Base-by-base conservation (phyloP, 2,888 invertebrate species). In the Andrena minutula region DNA sequence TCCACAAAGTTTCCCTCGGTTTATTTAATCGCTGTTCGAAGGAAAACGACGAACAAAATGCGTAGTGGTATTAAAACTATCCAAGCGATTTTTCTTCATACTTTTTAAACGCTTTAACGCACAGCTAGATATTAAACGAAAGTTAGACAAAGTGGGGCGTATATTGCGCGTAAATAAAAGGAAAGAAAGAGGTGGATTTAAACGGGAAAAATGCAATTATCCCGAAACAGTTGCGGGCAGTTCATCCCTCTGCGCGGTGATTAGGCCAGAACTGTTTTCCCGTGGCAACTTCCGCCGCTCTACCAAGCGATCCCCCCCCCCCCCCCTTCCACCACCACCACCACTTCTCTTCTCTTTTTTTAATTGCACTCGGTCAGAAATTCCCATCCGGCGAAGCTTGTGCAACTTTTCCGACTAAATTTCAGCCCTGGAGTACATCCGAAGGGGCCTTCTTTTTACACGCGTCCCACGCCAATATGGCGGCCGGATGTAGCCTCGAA, bases 401-500 rank as follows among this genome's bases (percentile, higher is more conserved):
- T n/a, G 71, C 65, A 82, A 79, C 71, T 86, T 86, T 79, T 58
- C 82, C 82, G 80, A 82, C 82, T 79, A 84, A 86, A 82, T 84
- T 71, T 60, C 47, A 58, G 8, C 26, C 47, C 26, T 26, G 47
- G 56, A 56, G 76, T 65, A 66, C 68, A 47, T 23, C 61, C 16
- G 30, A 3, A 68, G 64, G 7, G 28, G n/a, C 51, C 6, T 56
- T 41, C 66, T 70, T 41, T 41, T 41, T 53, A 10, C 66, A 6
- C 28, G 60, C 23, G 53, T 56, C 35, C 64, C 12, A 49, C 16
- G 28, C 66, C 51, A 58, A 61, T 71, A 64, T 41, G 16, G 65
- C n/a, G 16, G 8, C 12, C 60, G 23, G 1, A 35, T 41, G 56
- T 71, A 35, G 2, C 20, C 47, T 65, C 60, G 56, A 58, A 23